Percentiles rank a stretch among this genome's conserved stretches.
Evolutionary conservation across 2,888 invertebrate genomes (phyloP).

Genomic region (Elegia similella): DNA sequence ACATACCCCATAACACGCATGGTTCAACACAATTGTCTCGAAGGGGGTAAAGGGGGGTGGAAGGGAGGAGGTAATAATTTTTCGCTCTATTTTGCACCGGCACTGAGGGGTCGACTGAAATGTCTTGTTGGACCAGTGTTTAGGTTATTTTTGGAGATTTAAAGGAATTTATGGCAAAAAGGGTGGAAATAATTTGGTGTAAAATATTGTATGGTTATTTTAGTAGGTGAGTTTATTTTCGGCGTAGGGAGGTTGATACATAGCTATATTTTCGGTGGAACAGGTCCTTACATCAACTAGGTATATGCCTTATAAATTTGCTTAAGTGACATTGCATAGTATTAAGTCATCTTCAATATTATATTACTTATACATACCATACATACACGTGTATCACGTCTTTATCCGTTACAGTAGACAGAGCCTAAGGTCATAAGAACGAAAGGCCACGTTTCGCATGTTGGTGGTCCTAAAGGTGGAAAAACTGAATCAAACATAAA

Average conservation of each 20-base stretch:
- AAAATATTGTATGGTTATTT: slow-evolving; percentile 9
- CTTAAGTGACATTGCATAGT: too few relatives aligned
- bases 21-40: slow-evolving; percentile 21
- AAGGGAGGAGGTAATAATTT: slow-evolving; percentile 20
- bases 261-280: too few relatives aligned
- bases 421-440: too few relatives aligned
- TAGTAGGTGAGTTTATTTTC: not conserved
- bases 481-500: too few relatives aligned
- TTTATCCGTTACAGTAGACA: too few relatives aligned
- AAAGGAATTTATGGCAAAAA: slow-evolving; percentile 10
- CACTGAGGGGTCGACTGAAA: slow-evolving; percentile 15
- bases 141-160: slow-evolving; percentile 20
- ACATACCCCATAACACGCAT: slow-evolving; percentile 17
- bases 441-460: too few relatives aligned
- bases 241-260: not conserved
- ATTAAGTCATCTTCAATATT: too few relatives aligned
- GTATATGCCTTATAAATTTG: too few relatives aligned
- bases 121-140: slow-evolving; percentile 17
- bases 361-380: too few relatives aligned
- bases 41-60: not conserved
- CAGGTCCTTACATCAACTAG: too few relatives aligned
- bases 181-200: slow-evolving; percentile 13
- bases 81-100: slow-evolving; percentile 24
- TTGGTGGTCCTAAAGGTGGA: too few relatives aligned
- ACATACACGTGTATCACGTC: too few relatives aligned